Evolutionary conservation across 2,888 invertebrate species (phyloP).

Genomic region (Tipula helvola): DNA sequence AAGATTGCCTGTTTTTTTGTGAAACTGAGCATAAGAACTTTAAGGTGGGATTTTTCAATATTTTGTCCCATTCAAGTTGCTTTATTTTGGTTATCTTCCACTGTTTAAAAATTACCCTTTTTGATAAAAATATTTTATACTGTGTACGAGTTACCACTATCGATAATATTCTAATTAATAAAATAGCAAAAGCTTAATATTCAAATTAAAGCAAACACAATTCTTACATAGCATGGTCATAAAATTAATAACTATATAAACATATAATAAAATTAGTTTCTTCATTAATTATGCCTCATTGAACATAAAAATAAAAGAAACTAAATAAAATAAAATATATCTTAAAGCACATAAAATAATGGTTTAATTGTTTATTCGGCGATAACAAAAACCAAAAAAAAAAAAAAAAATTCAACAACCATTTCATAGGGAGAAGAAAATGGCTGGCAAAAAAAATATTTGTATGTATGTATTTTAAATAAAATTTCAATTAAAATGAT

Average conservation of each 20-base stretch:
- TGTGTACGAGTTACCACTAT: too few relatives aligned
- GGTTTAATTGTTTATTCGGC: neutral
- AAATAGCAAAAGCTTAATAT: neutral
- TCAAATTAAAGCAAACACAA: neutral
- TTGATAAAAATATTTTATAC: too few relatives aligned
- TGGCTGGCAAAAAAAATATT: neutral
- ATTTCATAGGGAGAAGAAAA: neutral
- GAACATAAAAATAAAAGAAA: neutral
- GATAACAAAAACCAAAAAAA: neutral
- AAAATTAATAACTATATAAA: neutral
- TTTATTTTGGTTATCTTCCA: too few relatives aligned
- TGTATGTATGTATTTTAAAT: neutral
- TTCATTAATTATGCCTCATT: neutral
- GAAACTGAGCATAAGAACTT: too few relatives aligned
- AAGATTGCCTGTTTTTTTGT: too few relatives aligned
- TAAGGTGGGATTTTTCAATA: too few relatives aligned
- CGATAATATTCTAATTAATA: too few relatives aligned
- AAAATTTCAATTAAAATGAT: slow-evolving; percentile 4
- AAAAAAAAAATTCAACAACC: neutral
- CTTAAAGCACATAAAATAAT: neutral
- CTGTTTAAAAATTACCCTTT: too few relatives aligned
- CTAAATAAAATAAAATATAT: neutral
- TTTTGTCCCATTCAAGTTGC: too few relatives aligned
- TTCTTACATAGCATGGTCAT: neutral
- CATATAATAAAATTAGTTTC: neutral